A percentile compares a stretch with the other conserved stretches of the same genome.
These are phyloP conservation scores for Dinoponera quadriceps DNA, from an alignment of 1,140 invertebrate species.

Conservation along the genomic window DNA sequence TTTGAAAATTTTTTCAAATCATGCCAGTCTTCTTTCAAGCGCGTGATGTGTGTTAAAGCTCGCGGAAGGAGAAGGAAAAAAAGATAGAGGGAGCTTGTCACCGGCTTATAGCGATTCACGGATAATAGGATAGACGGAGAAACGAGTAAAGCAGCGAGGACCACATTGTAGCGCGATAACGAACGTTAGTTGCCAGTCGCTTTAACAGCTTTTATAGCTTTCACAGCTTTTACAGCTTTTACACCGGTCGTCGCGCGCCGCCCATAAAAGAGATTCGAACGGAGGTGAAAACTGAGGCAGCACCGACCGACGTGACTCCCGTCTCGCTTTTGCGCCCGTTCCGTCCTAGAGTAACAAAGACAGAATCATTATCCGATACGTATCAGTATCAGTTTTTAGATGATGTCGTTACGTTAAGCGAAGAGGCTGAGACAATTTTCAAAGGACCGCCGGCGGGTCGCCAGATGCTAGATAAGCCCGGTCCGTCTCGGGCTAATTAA, in stretches of 20 bases:
- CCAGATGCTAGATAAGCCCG: not conserved
- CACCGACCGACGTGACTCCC: conserved; percentile 31
- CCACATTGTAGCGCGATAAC: conserved; percentile 52
- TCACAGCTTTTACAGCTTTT: conserved; percentile 51
- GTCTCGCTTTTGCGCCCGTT: not conserved
- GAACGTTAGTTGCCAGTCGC: conserved; percentile 56
- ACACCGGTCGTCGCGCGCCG: conserved; percentile 31
- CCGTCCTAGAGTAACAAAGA: conserved; percentile 35
- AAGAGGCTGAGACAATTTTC: not conserved
- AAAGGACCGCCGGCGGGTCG: not conserved
- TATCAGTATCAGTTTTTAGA: conserved; percentile 28
- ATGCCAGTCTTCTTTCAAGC: not conserved
- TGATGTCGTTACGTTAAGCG: conserved; percentile 2
- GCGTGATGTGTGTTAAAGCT: conserved; percentile 18
- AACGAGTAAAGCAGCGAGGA: conserved; percentile 38
- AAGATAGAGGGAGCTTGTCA: conserved; percentile 16
- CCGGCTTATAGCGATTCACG: conserved; percentile 47
- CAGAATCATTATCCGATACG: conserved; percentile 14
- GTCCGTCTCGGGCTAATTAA: conserved; percentile 19
- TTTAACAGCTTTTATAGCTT: conserved; percentile 60
- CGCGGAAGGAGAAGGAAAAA: not conserved
- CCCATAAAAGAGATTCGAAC: conserved; percentile 44
- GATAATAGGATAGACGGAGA: conserved; percentile 47
- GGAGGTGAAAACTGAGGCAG: conserved; percentile 36
- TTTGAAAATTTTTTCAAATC: conserved; percentile 12